phyloP scores from a whole-genome alignment of 2,888 invertebrate genomes.

The Pristionchus japonicus region DNA sequence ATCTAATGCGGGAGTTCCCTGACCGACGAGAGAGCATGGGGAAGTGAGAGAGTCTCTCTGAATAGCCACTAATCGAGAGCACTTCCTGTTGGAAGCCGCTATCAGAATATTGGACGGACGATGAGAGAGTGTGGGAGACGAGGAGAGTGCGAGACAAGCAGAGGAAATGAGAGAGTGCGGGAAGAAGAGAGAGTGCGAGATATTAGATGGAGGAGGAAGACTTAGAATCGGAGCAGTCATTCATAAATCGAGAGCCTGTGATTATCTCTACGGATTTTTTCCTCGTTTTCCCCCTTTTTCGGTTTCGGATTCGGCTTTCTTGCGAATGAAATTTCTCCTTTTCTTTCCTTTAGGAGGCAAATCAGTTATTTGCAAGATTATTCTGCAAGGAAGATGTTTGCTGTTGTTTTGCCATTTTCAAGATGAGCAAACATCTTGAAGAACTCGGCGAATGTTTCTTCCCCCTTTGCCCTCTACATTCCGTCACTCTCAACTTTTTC shows the following conservation, averaged over 20 bases:
- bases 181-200: not conserved
- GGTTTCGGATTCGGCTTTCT: not conserved
- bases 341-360: no score
- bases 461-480: not conserved
- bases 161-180: not conserved
- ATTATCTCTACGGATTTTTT: conserved; percentile 12
- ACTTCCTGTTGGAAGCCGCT: conserved; percentile 2
- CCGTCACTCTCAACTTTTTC: not conserved
- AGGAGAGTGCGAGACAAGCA: not conserved
- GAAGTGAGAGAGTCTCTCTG: not conserved
- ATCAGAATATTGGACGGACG: conserved; percentile 19
- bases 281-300: not conserved
- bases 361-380: no score
- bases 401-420: no score
- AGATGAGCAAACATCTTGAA: not conserved
- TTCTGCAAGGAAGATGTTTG: not conserved
- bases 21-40: not conserved
- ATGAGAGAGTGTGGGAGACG: not conserved
- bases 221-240: not conserved
- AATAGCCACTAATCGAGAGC: conserved; percentile 11
- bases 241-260: conserved; percentile 28
- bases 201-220: conserved; percentile 32
- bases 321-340: not conserved
- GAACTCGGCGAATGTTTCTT: not conserved
- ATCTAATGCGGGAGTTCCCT: not conserved